Percentiles rank a stretch among this genome's conserved stretches.
Conservation (phyloP, 2,888 invertebrate genomes). For the Drepana falcataria region DNA sequence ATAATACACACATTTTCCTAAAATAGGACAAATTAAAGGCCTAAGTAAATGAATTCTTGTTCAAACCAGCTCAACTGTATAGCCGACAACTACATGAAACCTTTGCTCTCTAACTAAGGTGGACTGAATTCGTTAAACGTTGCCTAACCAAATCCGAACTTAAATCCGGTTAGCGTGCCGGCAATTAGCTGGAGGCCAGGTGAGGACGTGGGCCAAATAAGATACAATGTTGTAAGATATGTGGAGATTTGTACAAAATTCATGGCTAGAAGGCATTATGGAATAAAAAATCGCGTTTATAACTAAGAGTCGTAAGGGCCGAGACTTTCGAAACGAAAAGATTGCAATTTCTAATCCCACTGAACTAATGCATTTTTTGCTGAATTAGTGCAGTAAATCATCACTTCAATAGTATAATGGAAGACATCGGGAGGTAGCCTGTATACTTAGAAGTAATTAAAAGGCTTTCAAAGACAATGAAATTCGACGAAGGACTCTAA, state of each 20-base stretch:
- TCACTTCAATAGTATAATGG: too few species aligned
- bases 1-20: not conserved
- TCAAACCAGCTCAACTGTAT: constrained; percentile 17
- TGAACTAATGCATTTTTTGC: too few species aligned
- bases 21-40: not conserved
- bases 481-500: too few species aligned
- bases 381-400: too few species aligned
- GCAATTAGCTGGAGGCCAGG: constrained; percentile 58
- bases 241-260: not conserved
- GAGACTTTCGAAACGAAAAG: too few species aligned
- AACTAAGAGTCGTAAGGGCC: too few species aligned
- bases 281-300: too few species aligned
- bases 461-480: too few species aligned
- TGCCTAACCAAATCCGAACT: constrained; percentile 65
- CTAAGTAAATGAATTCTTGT: constrained; percentile 8
- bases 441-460: too few species aligned
- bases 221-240: constrained; percentile 5
- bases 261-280: not conserved
- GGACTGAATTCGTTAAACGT: constrained; percentile 64
- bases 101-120: constrained; percentile 50
- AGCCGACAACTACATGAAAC: constrained; percentile 10
- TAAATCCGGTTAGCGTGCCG: constrained; percentile 61
- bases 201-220: constrained; percentile 53
- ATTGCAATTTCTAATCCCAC: too few species aligned
- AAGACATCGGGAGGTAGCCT: too few species aligned